A percentile compares a stretch with the other conserved stretches of the same genome.
phyloP scores from a whole-genome alignment of 2,888 invertebrate species.

The Oscheius onirici region DNA sequence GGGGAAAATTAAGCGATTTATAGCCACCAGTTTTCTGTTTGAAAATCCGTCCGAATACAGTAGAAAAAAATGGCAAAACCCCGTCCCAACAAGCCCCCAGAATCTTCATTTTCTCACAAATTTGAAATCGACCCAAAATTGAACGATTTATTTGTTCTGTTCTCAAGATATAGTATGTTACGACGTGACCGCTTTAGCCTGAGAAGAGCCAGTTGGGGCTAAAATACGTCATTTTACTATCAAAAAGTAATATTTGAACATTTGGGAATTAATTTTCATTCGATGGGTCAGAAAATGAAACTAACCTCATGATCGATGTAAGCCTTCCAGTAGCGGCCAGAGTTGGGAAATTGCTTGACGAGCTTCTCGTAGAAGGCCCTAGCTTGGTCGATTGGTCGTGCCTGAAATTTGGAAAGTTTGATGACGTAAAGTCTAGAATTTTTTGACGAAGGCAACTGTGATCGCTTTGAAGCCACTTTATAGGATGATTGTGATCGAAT shows the following conservation, averaged over 20 bases:
- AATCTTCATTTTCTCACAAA: neutral
- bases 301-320: conserved; percentile 94
- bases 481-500: too few species aligned
- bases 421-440: conserved; percentile 1
- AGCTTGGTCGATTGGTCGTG: conserved; percentile 81
- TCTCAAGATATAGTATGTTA: too few species aligned
- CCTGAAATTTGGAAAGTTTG: conserved; percentile 64
- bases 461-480: too few species aligned
- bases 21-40: too few species aligned
- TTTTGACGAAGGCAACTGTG: too few species aligned
- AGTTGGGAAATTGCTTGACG: conserved; percentile 92
- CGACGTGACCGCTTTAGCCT: too few species aligned
- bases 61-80: too few species aligned
- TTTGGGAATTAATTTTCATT: neutral
- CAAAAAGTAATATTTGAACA: neutral
- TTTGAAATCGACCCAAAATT: too few species aligned
- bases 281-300: neutral
- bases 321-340: conserved; percentile 97
- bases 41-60: too few species aligned
- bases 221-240: too few species aligned
- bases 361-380: conserved; percentile 90
- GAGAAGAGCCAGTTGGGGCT: too few species aligned
- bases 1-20: too few species aligned
- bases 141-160: neutral
- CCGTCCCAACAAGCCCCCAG: neutral